Evolutionary conservation across 2,113 vertebrate species (phyloP), one percentile per base, ranked within the genome.

Genomic region (Paramisgurnus dabryanus): DNA sequence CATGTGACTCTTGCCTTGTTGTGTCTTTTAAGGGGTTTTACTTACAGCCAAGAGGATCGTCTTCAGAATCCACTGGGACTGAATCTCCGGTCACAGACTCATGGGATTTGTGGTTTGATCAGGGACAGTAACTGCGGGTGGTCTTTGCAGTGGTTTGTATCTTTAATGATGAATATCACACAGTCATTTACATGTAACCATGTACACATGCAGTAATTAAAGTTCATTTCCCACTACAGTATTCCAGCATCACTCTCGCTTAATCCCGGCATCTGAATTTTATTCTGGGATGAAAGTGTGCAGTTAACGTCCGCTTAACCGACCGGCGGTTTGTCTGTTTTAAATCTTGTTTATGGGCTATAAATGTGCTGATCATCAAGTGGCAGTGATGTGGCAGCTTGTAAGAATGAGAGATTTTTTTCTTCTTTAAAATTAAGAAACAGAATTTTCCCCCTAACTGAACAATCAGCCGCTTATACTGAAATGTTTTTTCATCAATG

Each of bases 151-250:
- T 82, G 60, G 43, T 18, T 10, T 53, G 27, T 70, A 50, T 61
- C 17, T 18, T 72, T n/a, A 72, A 63, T 50, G 45, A 74, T 4
- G 63, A 43, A 82, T 75, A 77, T 67, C 82, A 67, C 64, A 70
- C 80, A 79, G 50, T 67, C 65, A 63, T 78, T 65, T 68, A 50
- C 69, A 78, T 40, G 73, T 22, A 70, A 11, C 39, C 3, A 22
- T 63, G 45, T 34, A 63, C 45, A 47, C 7, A 8, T 47, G 10
- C 5, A 47, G 5, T 2, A 47, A 47, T 47, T 10, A 47, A 47
- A 47, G 10, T n/a, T 17, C 13, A 15, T 10, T 0, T 3, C 40
- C 9, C 68, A 11, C 53, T 40, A 17, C 7, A 7, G 64, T n/a
- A 15, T 15, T 22, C 75, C 8, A 41, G 27, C 27, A 34, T 34